These are phyloP conservation scores for Vidua chalybeata DNA, from an alignment of 2,113 vertebrate species.

Conservation along the genomic window DNA sequence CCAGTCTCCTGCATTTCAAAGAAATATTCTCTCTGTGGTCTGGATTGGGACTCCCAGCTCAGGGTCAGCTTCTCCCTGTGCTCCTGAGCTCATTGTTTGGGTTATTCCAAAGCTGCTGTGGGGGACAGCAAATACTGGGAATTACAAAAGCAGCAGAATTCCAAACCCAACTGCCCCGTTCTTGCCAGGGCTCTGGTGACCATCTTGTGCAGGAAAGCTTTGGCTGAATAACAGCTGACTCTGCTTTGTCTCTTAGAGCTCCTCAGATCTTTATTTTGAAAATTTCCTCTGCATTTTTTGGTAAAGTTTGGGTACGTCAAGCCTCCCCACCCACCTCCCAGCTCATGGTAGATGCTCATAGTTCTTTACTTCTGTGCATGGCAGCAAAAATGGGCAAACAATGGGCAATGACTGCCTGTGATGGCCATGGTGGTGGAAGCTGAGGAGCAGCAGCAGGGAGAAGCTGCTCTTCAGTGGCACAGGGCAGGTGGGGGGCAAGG, in stretches of 20 bases:
- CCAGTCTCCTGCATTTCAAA: not conserved
- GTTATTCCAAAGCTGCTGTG: not conserved
- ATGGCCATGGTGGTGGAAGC: not conserved
- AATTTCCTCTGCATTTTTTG: not conserved
- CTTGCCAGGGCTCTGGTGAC: not conserved
- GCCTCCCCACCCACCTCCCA: not conserved
- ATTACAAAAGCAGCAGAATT: not conserved
- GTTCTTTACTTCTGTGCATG: not conserved
- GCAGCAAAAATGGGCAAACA: not conserved
- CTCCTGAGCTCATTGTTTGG: not conserved
- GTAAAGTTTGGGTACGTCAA: not conserved
- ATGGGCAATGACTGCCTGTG: not conserved
- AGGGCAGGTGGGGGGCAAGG: not conserved
- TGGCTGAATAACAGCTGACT: not conserved
- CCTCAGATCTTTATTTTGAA: not conserved
- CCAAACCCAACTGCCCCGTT: not conserved
- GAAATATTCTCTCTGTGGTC: rapidly evolving
- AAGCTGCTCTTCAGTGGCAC: not conserved
- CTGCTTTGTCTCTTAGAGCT: not conserved
- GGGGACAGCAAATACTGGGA: not conserved
- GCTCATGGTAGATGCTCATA: rapidly evolving
- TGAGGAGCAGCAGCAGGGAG: not conserved
- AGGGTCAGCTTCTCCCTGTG: not conserved
- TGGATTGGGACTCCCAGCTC: not conserved
- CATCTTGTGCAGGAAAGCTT: not conserved